phyloP scores from a whole-genome alignment of 2,888 invertebrate genomes.

The Hoplodrina ambigua region DNA sequence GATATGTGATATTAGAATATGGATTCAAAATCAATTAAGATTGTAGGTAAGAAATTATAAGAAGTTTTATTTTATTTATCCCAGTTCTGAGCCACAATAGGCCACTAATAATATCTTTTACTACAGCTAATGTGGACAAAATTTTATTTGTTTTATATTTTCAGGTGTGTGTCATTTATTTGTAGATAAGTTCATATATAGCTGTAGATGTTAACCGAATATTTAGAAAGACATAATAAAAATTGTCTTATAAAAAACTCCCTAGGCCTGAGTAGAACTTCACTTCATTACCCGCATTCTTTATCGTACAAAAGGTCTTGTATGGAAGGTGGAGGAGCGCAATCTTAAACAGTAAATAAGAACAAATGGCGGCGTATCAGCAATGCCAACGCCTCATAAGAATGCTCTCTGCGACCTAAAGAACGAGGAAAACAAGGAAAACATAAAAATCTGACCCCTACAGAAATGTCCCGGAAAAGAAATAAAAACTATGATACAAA shows the following conservation, averaged over 20 bases:
- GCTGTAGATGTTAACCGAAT: not conserved
- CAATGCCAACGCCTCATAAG: slow-evolving; percentile 61
- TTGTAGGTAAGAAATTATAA: too few relatives aligned
- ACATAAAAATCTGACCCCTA: slow-evolving; percentile 62
- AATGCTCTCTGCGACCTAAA: slow-evolving; percentile 52
- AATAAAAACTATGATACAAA: slow-evolving; percentile 64
- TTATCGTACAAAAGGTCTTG: slow-evolving; percentile 37
- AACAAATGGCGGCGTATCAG: slow-evolving; percentile 58
- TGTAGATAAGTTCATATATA: too few relatives aligned
- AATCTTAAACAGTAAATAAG: slow-evolving; percentile 63
- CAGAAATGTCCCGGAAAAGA: slow-evolving; percentile 51
- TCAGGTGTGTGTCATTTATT: too few relatives aligned
- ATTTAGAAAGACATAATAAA: not conserved
- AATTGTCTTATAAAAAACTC: not conserved
- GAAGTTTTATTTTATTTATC: too few relatives aligned
- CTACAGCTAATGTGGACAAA: not conserved
- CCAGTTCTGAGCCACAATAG: not conserved
- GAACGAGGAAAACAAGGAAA: slow-evolving; percentile 56
- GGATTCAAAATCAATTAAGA: too few relatives aligned
- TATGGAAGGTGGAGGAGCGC: slow-evolving; percentile 27
- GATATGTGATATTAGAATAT: too few relatives aligned
- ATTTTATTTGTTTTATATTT: not conserved
- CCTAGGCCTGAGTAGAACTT: not conserved
- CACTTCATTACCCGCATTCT: slow-evolving; percentile 34
- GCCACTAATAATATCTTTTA: not conserved